A percentile compares a stretch with the other conserved stretches of the same genome.
Evolutionary conservation across 2,113 vertebrate species (phyloP).

Genomic region (Gorsachius goisagi): DNA sequence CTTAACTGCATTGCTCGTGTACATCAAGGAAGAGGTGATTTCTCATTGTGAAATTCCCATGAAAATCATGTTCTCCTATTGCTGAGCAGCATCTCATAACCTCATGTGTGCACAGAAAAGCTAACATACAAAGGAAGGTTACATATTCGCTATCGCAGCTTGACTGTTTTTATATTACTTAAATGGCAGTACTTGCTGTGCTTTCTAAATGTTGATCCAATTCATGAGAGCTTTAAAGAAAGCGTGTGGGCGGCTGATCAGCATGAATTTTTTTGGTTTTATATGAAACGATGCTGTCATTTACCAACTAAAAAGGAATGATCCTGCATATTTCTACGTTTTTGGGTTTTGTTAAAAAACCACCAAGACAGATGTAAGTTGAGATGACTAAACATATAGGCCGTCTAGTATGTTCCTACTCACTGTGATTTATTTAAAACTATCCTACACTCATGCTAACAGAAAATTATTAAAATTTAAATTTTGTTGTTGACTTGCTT

Average conservation of each 20-base stretch:
- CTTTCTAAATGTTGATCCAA: constrained; percentile 44
- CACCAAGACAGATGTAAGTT: neutral
- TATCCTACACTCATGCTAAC: neutral
- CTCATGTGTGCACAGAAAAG: neutral
- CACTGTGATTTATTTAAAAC: neutral
- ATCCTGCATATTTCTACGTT: neutral
- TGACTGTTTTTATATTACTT: neutral
- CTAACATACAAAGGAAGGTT: neutral
- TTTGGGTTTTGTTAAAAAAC: neutral
- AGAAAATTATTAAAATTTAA: neutral
- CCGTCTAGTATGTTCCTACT: neutral
- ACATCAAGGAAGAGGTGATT: neutral
- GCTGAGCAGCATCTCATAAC: neutral
- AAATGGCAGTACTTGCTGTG: constrained; percentile 27
- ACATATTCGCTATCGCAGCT: neutral
- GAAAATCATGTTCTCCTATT: neutral
- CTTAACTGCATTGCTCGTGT: neutral
- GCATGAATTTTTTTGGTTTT: neutral
- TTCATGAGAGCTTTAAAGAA: neutral
- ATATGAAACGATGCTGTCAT: neutral
- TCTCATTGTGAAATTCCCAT: neutral
- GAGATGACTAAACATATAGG: neutral
- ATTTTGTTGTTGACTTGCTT: neutral
- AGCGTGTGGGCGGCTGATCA: constrained; percentile 17
- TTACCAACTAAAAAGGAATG: neutral